Evolutionary conservation across 2,888 invertebrate genomes (phyloP), one percentile per base, ranked within the genome.

Genomic region (Apodemia hepburni): DNA sequence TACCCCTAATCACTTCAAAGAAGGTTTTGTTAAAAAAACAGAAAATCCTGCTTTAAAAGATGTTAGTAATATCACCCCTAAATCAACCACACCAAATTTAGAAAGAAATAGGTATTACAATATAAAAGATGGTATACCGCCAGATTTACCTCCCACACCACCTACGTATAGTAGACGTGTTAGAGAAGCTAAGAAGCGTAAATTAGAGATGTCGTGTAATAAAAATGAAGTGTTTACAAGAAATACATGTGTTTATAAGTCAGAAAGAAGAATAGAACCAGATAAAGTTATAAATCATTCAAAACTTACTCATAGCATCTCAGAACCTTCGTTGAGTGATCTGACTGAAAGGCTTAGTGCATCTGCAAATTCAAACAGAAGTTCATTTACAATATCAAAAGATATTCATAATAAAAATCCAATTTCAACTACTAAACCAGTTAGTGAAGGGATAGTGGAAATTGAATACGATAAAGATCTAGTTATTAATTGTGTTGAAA

Each of bases 31-130:
- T 3, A 93, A 93, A 64, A 93, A 93, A 77, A 75, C 86, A 29
- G 93, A 92, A 69, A 87, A 80, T 1, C 71, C 83, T 62, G 90
- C 89, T 11, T 79, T 94, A 0, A 91, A 93, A 78, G 94, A 94
- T 74, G 93, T 94, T 9, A 94, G 94, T 72, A 94, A 94, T 72
- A 85, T 93, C n/a, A 93, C 93, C 3, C 93, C 93, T 0, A 93
- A 83, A 18, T 80, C 87, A 17, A 77, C 75, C 0, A 90, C 88
- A 1, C 87, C 92, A 6, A 83, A 75, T 18, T 76, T 79, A 57
- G 88, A 88, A 9, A 81, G 82, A 59, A 77, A 79, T 69, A 83
- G 79, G 67, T 81, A 78, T 64, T 83, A 79, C 61, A 63, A 78
- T 38, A 81, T 78, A 61, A 85, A 82, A 75, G 84, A 87, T 68